A percentile compares a stretch with the other conserved stretches of the same genome.
Evolutionary conservation across 2,113 vertebrate genomes (phyloP).

Genomic region (Microcebus jonahi): DNA sequence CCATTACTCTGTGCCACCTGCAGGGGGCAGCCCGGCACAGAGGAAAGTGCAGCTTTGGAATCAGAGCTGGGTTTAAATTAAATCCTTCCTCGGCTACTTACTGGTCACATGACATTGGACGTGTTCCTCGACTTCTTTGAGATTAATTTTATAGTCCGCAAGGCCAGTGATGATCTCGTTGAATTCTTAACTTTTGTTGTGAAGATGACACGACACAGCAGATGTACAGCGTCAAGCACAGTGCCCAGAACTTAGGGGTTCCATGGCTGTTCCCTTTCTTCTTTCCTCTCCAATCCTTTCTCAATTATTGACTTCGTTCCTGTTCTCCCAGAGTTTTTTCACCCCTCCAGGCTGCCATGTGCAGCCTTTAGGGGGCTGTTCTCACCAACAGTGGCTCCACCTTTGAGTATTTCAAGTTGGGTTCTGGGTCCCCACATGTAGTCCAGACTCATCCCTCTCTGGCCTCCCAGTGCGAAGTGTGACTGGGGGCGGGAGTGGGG

Average conservation of each 20-base stretch:
- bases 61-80: not conserved
- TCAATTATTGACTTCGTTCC: not conserved
- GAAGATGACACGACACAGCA: not conserved
- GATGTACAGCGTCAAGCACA: rapidly evolving
- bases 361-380: not conserved
- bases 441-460: not conserved
- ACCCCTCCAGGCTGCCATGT: not conserved
- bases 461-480: not conserved
- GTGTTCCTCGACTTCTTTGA: not conserved
- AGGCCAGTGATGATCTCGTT: rapidly evolving
- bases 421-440: not conserved
- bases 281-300: not conserved
- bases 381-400: not conserved
- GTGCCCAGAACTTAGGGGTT: not conserved
- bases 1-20: not conserved
- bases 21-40: not conserved
- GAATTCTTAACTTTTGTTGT: not conserved
- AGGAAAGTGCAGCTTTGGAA: not conserved
- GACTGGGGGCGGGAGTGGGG: rapidly evolving
- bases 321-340: not conserved
- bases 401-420: not conserved
- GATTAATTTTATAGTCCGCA: not conserved
- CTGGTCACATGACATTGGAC: not conserved
- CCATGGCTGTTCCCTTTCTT: rapidly evolving
- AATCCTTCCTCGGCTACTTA: not conserved